phyloP scores from a whole-genome alignment of 1,140 invertebrate genomes.

The Oreohelix idahoensis region DNA sequence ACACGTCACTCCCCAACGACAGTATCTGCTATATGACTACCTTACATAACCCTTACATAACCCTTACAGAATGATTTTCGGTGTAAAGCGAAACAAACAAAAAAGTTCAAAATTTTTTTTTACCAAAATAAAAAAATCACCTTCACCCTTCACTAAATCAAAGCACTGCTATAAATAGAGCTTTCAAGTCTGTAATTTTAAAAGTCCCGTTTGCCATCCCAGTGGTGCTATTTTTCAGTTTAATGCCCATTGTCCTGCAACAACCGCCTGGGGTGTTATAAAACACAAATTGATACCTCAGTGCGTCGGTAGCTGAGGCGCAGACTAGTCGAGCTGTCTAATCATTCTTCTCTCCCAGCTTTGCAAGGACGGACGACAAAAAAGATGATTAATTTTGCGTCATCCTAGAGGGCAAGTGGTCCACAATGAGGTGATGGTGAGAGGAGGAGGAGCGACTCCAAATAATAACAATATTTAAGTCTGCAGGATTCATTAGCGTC shows the following conservation, averaged over 20 bases:
- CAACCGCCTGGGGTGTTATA: constrained; percentile 7
- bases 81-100: no score
- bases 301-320: background rate
- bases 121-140: no score
- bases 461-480: background rate
- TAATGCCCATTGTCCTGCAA: background rate
- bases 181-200: constrained; percentile 6
- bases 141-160: background rate
- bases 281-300: constrained; percentile 14
- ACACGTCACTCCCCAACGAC: no score
- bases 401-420: background rate
- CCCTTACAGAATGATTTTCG: no score
- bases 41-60: no score
- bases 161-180: background rate
- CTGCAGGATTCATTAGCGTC: background rate
- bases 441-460: background rate
- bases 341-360: background rate
- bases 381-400: background rate
- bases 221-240: background rate
- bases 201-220: constrained; percentile 1
- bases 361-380: background rate
- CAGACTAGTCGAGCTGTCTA: background rate
- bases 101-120: no score
- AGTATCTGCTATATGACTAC: no score
- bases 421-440: background rate